These are phyloP conservation scores for Mythimna loreyi DNA, from an alignment of 2,888 invertebrate genomes.

Conservation along the genomic window DNA sequence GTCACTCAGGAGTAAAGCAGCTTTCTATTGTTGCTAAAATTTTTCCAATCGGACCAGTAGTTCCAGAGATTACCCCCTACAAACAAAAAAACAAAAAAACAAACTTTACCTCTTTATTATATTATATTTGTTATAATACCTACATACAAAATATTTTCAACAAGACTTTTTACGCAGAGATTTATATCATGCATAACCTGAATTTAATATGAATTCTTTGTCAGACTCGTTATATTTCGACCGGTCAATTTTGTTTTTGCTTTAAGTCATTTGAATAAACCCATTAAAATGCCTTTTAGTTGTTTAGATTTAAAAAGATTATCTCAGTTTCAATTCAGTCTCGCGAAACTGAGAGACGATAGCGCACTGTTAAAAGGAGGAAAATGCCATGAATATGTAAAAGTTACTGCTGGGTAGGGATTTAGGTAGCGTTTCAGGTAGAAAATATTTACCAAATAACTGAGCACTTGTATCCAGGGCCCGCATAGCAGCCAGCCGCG, in stretches of 20 bases:
- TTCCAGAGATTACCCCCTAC: too few relatives aligned
- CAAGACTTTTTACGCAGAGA: not conserved
- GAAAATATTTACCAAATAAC: constrained; percentile 62
- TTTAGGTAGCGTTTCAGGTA: constrained; percentile 7
- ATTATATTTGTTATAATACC: not conserved
- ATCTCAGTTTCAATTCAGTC: not conserved
- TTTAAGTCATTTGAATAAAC: constrained; percentile 4
- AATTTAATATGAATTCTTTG: not conserved
- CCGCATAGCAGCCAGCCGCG: constrained; percentile 60
- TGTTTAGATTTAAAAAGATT: not conserved
- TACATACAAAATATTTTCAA: not conserved
- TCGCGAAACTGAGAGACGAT: not conserved
- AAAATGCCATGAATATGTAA: not conserved
- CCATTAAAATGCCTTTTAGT: not conserved
- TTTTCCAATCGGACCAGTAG: too few relatives aligned
- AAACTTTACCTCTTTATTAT: too few relatives aligned
- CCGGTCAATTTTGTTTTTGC: not conserved
- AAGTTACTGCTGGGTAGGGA: not conserved
- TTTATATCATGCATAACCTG: not conserved
- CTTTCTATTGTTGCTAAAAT: too few relatives aligned
- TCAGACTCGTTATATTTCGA: not conserved
- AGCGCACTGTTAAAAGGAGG: not conserved
- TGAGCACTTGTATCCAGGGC: constrained; percentile 61
- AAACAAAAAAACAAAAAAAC: too few relatives aligned
- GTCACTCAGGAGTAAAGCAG: too few relatives aligned